These are phyloP conservation scores for Carcina quercana DNA, from an alignment of 2,888 invertebrate genomes.

Conservation along the genomic window DNA sequence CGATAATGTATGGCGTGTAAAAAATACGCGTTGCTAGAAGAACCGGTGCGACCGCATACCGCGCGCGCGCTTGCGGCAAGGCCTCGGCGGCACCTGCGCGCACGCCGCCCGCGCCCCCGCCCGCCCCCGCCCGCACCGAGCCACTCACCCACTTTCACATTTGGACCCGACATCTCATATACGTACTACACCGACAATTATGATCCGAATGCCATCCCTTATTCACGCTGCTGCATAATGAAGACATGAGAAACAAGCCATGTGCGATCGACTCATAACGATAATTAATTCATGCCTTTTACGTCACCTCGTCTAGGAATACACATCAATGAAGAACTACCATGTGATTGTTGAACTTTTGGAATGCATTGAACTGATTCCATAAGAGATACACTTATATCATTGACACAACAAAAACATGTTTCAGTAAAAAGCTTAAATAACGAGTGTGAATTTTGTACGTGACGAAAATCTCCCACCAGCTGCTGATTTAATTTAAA, in stretches of 20 bases:
- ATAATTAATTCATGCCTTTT: too few species aligned
- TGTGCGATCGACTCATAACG: too few species aligned
- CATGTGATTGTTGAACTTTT: too few species aligned
- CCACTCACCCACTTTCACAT: slow-evolving; percentile 52
- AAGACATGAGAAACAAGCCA: slow-evolving; percentile 1
- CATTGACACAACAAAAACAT: too few species aligned
- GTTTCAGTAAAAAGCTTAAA: too few species aligned
- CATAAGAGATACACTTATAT: too few species aligned
- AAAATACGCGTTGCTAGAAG: slow-evolving; percentile 69
- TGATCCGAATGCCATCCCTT: slow-evolving; percentile 15
- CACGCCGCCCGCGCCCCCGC: slow-evolving; percentile 21
- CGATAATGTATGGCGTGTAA: slow-evolving; percentile 67
- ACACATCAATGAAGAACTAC: too few species aligned
- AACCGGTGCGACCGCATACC: slow-evolving; percentile 73
- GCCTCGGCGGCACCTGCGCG: slow-evolving; percentile 50
- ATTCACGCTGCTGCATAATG: slow-evolving; percentile 1
- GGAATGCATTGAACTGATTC: too few species aligned
- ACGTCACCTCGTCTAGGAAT: too few species aligned
- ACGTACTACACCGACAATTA: slow-evolving; percentile 11
- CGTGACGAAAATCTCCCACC: too few species aligned
- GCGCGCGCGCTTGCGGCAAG: slow-evolving; percentile 63
- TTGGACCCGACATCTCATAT: slow-evolving; percentile 22
- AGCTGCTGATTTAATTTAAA: too few species aligned
- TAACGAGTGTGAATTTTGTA: too few species aligned
- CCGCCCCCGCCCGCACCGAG: slow-evolving; percentile 19